Percentiles rank a stretch among this genome's conserved stretches.
Conservation (phyloP, 2,113 vertebrate species). For the Nematolebias whitei region DNA sequence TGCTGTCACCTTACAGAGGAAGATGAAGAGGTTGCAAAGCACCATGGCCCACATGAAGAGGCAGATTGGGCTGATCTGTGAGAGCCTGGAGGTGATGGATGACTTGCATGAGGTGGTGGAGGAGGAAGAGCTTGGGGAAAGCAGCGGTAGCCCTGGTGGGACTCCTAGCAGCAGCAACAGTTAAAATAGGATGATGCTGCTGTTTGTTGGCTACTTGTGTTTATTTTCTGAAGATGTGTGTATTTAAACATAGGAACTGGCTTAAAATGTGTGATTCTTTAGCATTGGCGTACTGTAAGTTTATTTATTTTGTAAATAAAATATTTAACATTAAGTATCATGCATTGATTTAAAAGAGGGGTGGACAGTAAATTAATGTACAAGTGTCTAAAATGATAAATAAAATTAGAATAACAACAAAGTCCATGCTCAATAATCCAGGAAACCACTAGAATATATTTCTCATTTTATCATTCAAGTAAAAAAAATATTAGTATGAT, state of each 20-base stretch:
- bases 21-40: slow-evolving; percentile 79
- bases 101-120: slow-evolving; percentile 68
- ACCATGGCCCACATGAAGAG: slow-evolving; percentile 79
- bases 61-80: slow-evolving; percentile 77
- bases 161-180: slow-evolving; percentile 50
- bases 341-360: neutral
- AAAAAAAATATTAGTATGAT: too few species aligned
- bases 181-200: slow-evolving; percentile 30
- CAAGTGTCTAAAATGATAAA: neutral
- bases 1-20: slow-evolving; percentile 68
- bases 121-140: slow-evolving; percentile 61
- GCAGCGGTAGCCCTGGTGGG: slow-evolving; percentile 45
- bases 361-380: too few species aligned
- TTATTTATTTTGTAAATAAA: slow-evolving; percentile 61
- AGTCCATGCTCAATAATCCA: too few species aligned
- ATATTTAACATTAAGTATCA: neutral
- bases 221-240: slow-evolving; percentile 42
- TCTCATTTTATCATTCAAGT: too few species aligned
- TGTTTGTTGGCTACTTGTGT: slow-evolving; percentile 26
- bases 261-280: slow-evolving; percentile 36
- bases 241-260: too few species aligned
- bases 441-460: too few species aligned
- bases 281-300: slow-evolving; percentile 25
- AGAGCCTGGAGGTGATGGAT: slow-evolving; percentile 78
- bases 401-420: too few species aligned